phyloP scores from a whole-genome alignment of 2,888 invertebrate species.

The Molorchus minor region DNA sequence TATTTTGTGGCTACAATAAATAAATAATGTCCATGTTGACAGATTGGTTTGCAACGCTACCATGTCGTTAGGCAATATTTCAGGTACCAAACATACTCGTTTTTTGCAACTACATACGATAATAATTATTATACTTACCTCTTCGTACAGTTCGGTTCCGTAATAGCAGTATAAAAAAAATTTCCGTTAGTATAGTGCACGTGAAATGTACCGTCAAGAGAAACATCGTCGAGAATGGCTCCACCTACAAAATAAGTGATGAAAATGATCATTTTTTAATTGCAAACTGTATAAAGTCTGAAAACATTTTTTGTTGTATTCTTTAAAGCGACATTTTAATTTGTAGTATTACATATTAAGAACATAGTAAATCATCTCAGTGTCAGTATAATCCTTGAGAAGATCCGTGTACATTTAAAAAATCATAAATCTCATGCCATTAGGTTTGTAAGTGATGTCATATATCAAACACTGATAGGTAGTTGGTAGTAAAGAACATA shows the following conservation, averaged over 20 bases:
- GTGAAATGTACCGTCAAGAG: conserved; percentile 60
- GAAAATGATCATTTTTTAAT: conserved; percentile 19
- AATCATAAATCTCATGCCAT: not conserved
- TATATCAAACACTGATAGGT: too few relatives aligned
- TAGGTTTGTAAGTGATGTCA: too few relatives aligned
- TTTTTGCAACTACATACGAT: too few relatives aligned
- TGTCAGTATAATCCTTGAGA: not conserved
- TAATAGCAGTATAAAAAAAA: conserved; percentile 65
- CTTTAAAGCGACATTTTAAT: not conserved
- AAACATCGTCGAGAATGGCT: conserved; percentile 56
- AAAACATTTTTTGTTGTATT: not conserved
- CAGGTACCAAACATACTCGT: too few relatives aligned
- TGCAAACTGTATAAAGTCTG: not conserved
- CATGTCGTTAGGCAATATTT: too few relatives aligned
- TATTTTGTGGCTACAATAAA: too few relatives aligned
- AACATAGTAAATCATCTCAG: not conserved
- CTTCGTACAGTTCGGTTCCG: conserved; percentile 63
- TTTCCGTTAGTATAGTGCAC: conserved; percentile 60
- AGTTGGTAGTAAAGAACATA: too few relatives aligned
- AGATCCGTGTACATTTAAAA: not conserved
- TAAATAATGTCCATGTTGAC: too few relatives aligned
- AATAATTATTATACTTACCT: too few relatives aligned
- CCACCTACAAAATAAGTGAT: conserved; percentile 35
- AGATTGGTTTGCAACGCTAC: too few relatives aligned
- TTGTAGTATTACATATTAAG: not conserved